Evolutionary conservation across 2,888 invertebrate genomes (phyloP).

Genomic region (Andrena chrysosceles): DNA sequence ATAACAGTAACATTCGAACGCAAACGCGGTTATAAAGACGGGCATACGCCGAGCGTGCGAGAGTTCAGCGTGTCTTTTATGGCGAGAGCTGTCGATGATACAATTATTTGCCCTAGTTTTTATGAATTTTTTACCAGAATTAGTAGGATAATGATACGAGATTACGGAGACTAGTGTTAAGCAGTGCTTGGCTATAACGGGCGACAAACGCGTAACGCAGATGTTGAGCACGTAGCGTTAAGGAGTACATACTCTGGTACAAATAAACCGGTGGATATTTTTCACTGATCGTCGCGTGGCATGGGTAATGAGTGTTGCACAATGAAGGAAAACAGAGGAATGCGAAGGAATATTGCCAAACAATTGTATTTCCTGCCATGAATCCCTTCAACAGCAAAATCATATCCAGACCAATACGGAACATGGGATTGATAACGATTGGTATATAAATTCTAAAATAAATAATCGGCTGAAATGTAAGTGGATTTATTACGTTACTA

Average conservation of each 20-base stretch:
- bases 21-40: neutral
- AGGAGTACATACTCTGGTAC: constrained; percentile 9
- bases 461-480: neutral
- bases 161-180: constrained; percentile 17
- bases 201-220: neutral
- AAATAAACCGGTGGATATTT: neutral
- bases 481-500: neutral
- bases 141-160: constrained; percentile 34
- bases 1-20: neutral
- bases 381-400: neutral
- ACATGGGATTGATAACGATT: neutral
- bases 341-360: neutral
- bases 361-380: neutral
- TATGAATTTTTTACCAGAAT: constrained; percentile 55
- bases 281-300: neutral
- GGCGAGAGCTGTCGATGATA: constrained; percentile 18
- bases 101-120: constrained; percentile 44
- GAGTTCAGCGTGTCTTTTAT: neutral
- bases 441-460: neutral
- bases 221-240: constrained; percentile 2
- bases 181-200: constrained; percentile 36
- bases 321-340: neutral
- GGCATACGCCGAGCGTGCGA: neutral
- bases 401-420: neutral
- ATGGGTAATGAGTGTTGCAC: neutral